A percentile compares a stretch with the other conserved stretches of the same genome.
phyloP scores from a whole-genome alignment of 2,797 vertebrate genomes.

The Myotis findleyi region DNA sequence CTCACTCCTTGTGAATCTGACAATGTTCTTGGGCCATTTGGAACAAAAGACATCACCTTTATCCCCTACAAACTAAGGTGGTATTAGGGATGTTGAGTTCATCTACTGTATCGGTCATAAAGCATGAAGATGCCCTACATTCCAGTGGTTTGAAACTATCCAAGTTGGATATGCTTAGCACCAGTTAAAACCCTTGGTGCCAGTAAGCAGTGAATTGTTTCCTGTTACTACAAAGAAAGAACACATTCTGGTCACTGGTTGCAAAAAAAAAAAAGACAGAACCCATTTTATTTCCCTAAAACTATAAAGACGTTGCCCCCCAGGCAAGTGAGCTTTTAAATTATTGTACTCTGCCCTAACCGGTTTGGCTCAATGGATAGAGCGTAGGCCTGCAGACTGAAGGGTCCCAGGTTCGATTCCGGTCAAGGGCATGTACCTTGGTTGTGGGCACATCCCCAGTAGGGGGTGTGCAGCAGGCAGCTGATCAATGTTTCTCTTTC shows the following conservation, averaged over 20 bases:
- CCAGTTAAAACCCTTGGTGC: not conserved
- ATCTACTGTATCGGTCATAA: not conserved
- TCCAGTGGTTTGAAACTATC: constrained; percentile 4
- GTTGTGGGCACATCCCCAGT: no score
- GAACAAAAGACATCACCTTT: not conserved
- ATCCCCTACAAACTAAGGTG: not conserved
- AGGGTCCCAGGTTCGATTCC: no score
- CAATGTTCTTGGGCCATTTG: not conserved
- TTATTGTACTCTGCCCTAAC: not conserved
- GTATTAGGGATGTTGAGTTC: constrained; percentile 1
- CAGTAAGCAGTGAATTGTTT: not conserved
- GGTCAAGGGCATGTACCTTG: no score
- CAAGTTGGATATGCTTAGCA: not conserved
- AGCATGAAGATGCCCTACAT: not conserved
- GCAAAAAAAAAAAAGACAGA: not conserved
- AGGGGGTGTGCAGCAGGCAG: no score
- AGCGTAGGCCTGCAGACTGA: no score
- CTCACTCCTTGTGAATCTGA: not conserved
- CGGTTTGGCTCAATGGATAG: no score
- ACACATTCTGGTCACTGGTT: not conserved
- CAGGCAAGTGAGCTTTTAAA: constrained; percentile 42
- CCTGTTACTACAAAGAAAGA: constrained; percentile 51
- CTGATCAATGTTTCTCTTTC: no score
- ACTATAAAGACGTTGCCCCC: not conserved
- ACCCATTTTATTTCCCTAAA: not conserved